phyloP scores from a whole-genome alignment of 2,797 vertebrate species.

The Phoeniculus purpureus region DNA sequence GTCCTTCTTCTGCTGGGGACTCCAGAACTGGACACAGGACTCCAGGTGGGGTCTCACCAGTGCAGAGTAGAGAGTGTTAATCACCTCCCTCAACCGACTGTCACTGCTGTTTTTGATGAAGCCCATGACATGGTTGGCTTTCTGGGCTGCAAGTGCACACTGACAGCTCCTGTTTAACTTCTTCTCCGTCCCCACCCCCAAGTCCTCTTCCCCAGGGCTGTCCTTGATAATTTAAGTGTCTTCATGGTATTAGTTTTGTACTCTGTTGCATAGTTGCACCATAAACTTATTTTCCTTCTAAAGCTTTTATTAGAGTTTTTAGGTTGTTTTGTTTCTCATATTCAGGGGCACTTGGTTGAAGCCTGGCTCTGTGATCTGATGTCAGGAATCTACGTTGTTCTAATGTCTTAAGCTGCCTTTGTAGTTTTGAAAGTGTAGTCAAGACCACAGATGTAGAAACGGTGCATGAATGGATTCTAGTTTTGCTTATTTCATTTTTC shows the following conservation, averaged over 20 bases:
- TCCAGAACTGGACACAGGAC: no score
- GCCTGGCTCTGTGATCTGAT: not conserved
- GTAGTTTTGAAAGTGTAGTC: not conserved
- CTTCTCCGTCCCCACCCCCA: no score
- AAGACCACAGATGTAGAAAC: not conserved
- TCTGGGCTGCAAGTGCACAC: no score
- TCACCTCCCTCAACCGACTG: no score
- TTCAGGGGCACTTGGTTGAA: not conserved
- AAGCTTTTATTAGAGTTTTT: not conserved
- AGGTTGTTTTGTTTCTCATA: not conserved
- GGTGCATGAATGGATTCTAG: not conserved
- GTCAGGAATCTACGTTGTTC: not conserved
- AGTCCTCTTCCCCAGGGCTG: no score
- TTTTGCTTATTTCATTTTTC: not conserved
- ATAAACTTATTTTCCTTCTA: not conserved
- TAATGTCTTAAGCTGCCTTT: not conserved
- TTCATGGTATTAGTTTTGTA: not conserved
- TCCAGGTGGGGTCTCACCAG: no score
- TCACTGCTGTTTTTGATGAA: no score
- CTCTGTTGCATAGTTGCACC: not conserved
- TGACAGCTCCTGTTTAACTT: no score
- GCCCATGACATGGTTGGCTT: no score
- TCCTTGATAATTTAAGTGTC: not conserved
- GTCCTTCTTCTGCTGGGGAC: no score
- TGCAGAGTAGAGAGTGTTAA: no score